Evolutionary conservation across 2,797 vertebrate species (phyloP).

Genomic region (Anas georgica): DNA sequence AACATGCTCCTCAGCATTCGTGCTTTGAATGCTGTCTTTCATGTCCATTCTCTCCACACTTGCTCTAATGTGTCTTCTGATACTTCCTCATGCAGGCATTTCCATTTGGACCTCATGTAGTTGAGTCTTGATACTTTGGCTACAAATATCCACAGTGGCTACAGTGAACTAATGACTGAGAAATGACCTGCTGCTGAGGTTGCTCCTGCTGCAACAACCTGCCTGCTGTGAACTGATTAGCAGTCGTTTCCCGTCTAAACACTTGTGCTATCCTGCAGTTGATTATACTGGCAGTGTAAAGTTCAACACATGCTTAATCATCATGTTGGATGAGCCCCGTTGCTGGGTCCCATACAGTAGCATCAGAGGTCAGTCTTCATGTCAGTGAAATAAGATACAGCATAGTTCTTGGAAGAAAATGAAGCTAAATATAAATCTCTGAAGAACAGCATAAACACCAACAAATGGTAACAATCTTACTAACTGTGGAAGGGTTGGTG

Average conservation of each 20-base stretch:
- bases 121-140: background rate
- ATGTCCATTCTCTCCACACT: background rate
- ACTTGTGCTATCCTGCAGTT: background rate
- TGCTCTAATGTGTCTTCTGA: background rate
- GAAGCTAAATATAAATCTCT: constrained; percentile 31
- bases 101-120: background rate
- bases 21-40: background rate
- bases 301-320: background rate
- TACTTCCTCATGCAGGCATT: background rate
- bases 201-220: background rate
- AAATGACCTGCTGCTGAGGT: background rate
- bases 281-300: background rate
- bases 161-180: background rate
- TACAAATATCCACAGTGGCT: background rate
- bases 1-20: background rate
- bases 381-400: background rate
- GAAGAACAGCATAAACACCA: constrained; percentile 19
- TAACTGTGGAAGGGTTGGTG: constrained; percentile 12
- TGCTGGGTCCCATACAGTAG: background rate
- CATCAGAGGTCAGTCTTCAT: background rate
- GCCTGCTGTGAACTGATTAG: background rate
- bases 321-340: background rate
- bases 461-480: constrained; percentile 20
- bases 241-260: background rate
- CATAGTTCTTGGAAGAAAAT: constrained; percentile 50